Percentiles rank a stretch among this genome's conserved stretches.
These are phyloP conservation scores for Leptoclinus maculatus DNA, from an alignment of 2,797 vertebrate species.

Conservation along the genomic window DNA sequence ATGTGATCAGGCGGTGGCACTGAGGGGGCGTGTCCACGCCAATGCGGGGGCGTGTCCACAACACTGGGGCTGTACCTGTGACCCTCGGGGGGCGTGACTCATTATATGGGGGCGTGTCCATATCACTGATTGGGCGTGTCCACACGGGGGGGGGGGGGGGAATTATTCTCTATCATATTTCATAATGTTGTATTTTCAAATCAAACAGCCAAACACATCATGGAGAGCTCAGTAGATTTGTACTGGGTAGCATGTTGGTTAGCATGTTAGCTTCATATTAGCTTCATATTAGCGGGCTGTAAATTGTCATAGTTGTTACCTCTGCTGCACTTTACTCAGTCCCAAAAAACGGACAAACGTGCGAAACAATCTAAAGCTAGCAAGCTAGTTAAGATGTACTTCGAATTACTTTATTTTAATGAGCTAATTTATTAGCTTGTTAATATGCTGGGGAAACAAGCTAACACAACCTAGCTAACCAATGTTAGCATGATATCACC, in stretches of 20 bases:
- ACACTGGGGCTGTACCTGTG: too few species aligned
- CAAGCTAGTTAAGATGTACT: not conserved
- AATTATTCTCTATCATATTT: not conserved
- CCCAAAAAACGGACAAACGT: not conserved
- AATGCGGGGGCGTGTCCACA: too few species aligned
- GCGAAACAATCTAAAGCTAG: not conserved
- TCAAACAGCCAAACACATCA: not conserved
- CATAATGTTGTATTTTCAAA: not conserved
- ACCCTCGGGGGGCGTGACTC: too few species aligned
- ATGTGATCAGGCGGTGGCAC: not conserved
- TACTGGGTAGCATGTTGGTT: conserved; percentile 4
- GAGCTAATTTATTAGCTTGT: not conserved
- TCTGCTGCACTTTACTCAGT: not conserved
- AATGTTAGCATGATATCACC: too few species aligned
- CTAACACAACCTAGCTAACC: not conserved
- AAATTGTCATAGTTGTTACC: not conserved
- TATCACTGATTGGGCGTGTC: too few species aligned
- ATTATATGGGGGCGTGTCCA: too few species aligned
- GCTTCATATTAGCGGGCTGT: not conserved
- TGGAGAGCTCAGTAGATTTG: too few species aligned
- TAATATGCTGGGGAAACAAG: not conserved
- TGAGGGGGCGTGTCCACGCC: not conserved
- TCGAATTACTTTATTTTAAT: not conserved
- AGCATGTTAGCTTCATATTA: conserved; percentile 7
- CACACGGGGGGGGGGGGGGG: not conserved